Evolutionary conservation across 2,113 vertebrate species (phyloP).

Genomic region (Heloderma charlesbogerti): DNA sequence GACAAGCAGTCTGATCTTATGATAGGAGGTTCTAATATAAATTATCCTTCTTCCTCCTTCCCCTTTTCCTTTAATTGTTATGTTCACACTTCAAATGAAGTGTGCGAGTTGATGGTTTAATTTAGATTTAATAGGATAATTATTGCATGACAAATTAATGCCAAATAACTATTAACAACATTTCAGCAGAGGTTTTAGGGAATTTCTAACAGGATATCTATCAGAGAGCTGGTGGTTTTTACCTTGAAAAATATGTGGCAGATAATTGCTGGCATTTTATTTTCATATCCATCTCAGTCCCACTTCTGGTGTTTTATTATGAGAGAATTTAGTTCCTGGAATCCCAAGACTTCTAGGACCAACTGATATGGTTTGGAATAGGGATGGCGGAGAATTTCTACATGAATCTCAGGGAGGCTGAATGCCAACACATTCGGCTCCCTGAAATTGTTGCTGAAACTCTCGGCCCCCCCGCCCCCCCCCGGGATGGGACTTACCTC

Average conservation of each 20-base stretch:
- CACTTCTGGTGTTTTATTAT: slow-evolving; percentile 43
- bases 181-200: slow-evolving; percentile 62
- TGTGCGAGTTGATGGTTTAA: slow-evolving; percentile 73
- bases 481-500: too few relatives aligned
- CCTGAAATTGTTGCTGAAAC: too few relatives aligned
- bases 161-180: slow-evolving; percentile 71
- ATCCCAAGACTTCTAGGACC: background rate
- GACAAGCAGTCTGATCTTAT: slow-evolving; percentile 41
- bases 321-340: slow-evolving; percentile 45
- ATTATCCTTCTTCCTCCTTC: slow-evolving; percentile 23
- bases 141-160: slow-evolving; percentile 76
- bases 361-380: too few relatives aligned
- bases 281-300: slow-evolving; percentile 58
- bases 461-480: too few relatives aligned
- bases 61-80: slow-evolving; percentile 69
- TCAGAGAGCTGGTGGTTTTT: slow-evolving; percentile 62
- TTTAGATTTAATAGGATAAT: slow-evolving; percentile 82
- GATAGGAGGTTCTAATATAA: slow-evolving; percentile 53
- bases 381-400: too few relatives aligned
- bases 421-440: too few relatives aligned
- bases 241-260: slow-evolving; percentile 53
- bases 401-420: too few relatives aligned
- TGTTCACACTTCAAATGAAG: slow-evolving; percentile 73
- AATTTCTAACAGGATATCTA: slow-evolving; percentile 72
- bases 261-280: slow-evolving; percentile 63